phyloP scores from a whole-genome alignment of 2,113 vertebrate genomes.

The Xiphophorus hellerii region DNA sequence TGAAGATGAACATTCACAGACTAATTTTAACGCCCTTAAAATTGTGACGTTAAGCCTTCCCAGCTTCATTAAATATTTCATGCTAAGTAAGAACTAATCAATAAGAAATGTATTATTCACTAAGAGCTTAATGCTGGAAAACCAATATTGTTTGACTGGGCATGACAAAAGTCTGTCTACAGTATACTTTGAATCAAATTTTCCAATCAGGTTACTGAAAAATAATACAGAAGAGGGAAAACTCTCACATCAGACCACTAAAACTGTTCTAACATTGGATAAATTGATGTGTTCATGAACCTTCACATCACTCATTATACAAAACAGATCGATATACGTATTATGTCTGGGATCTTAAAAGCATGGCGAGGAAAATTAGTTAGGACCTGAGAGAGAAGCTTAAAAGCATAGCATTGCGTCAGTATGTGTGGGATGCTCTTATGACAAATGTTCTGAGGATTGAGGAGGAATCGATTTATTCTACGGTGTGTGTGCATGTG shows the following conservation, averaged over 20 bases:
- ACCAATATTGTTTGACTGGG: background rate
- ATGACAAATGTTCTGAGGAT: slow-evolving; percentile 26
- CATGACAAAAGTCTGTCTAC: background rate
- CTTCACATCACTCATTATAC: background rate
- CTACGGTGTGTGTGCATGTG: slow-evolving; percentile 9
- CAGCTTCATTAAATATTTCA: slow-evolving; percentile 5
- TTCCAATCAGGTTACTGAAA: background rate
- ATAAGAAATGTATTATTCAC: slow-evolving; percentile 8
- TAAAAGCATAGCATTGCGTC: slow-evolving; percentile 2
- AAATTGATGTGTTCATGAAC: no score
- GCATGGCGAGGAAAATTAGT: background rate
- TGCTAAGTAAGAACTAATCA: background rate
- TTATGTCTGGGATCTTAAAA: background rate
- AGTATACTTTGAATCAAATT: background rate
- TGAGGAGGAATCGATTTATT: slow-evolving; percentile 27
- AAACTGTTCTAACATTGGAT: background rate
- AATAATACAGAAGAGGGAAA: background rate
- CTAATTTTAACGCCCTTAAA: background rate
- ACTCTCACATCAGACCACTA: background rate
- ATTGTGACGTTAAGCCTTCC: background rate
- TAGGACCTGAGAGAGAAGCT: background rate
- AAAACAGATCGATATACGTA: background rate
- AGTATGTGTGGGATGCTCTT: background rate
- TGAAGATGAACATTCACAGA: background rate
- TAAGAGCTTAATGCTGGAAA: slow-evolving; percentile 3